phyloP scores from a whole-genome alignment of 2,888 invertebrate species.

The Pediacus dermestoides region DNA sequence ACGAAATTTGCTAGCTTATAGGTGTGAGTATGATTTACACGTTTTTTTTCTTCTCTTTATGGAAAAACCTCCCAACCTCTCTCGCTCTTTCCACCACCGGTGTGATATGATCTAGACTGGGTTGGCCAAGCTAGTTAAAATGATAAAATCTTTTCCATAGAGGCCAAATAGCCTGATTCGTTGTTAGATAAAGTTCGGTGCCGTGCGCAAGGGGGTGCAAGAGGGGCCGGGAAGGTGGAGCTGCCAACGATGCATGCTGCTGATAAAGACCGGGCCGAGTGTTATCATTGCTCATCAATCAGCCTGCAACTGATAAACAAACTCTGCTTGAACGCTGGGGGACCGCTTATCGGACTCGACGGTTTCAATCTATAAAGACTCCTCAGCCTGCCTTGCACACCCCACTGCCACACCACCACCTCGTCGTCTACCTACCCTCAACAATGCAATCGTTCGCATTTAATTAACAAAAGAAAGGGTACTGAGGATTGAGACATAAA shows the following conservation, averaged over 20 bases:
- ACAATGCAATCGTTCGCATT: not conserved
- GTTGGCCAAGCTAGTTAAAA: conserved; percentile 55
- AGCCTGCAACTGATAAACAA: conserved; percentile 50
- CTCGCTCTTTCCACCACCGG: too few relatives aligned
- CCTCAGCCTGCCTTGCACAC: conserved; percentile 12
- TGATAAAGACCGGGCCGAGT: conserved; percentile 48
- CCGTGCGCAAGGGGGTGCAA: conserved; percentile 23
- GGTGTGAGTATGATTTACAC: too few relatives aligned
- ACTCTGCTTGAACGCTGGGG: conserved; percentile 48
- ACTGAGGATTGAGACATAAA: too few relatives aligned
- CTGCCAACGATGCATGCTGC: conserved; percentile 47
- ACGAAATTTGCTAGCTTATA: too few relatives aligned
- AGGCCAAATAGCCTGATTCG: conserved; percentile 51
- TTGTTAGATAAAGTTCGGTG: conserved; percentile 37
- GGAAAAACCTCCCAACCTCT: too few relatives aligned
- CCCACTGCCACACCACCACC: conserved; percentile 1
- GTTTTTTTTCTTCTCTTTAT: too few relatives aligned
- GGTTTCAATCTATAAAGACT: conserved; percentile 53
- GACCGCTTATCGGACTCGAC: conserved; percentile 55
- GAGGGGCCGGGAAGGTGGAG: conserved; percentile 35
- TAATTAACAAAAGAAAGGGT: conserved; percentile 7
- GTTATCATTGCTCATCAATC: conserved; percentile 51
- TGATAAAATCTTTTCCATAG: conserved; percentile 55
- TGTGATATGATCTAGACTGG: conserved; percentile 57
- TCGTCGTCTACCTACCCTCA: conserved; percentile 2